Conservation (phyloP, 2,888 invertebrate genomes). For the Dinocampus coccinellae region DNA sequence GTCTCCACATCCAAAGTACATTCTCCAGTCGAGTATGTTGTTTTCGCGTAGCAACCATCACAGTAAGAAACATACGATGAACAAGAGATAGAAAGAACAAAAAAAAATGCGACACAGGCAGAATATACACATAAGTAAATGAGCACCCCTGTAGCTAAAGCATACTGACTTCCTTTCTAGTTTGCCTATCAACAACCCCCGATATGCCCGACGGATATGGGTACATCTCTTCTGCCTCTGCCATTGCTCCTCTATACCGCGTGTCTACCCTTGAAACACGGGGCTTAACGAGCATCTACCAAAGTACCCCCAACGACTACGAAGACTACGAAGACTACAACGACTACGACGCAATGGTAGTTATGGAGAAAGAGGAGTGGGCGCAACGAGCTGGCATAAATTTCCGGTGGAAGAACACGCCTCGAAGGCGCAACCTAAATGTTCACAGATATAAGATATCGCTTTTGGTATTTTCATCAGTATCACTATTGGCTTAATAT, state of each 20-base stretch:
- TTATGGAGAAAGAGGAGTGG: background rate
- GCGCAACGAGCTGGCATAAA: conserved; percentile 32
- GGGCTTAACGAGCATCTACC: conserved; percentile 43
- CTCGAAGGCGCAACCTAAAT: conserved; percentile 34
- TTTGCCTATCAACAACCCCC: conserved; percentile 42
- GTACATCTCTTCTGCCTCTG: conserved; percentile 26
- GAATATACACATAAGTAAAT: conserved; percentile 31
- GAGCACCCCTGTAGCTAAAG: conserved; percentile 40
- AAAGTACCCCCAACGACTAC: conserved; percentile 35
- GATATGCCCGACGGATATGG: conserved; percentile 45
- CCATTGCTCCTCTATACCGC: conserved; percentile 6
- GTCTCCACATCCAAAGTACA: conserved; percentile 14
- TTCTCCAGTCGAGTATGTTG: conserved; percentile 16
- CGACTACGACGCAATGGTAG: background rate
- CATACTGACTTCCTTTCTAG: conserved; percentile 4
- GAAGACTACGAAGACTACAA: conserved; percentile 20
- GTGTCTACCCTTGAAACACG: conserved; percentile 23
- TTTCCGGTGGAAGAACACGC: conserved; percentile 41
- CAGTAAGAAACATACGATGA: background rate
- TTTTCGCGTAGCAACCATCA: background rate
- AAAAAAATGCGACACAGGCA: conserved; percentile 14
- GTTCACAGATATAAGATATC: conserved; percentile 17
- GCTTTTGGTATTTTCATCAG: conserved; percentile 17
- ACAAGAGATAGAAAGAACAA: conserved; percentile 8
- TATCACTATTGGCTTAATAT: conserved; percentile 27